phyloP scores from a whole-genome alignment of 2,113 vertebrate species.

The human region DNA sequence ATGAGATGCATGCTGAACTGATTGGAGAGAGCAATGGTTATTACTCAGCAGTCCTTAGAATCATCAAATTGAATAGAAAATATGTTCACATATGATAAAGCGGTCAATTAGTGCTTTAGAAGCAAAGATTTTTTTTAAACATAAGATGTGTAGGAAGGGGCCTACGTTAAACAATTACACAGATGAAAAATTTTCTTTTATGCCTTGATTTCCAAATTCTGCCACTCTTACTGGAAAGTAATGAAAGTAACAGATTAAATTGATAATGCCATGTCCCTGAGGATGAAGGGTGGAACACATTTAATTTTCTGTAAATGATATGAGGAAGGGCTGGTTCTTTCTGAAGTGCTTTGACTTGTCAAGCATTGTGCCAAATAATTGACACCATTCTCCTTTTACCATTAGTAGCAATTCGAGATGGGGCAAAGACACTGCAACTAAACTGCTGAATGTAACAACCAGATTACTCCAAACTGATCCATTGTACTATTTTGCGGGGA shows the following conservation, averaged over 20 bases:
- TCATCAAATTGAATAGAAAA: slow-evolving; percentile 52
- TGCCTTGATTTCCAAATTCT: slow-evolving; percentile 62
- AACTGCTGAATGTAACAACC: slow-evolving; percentile 60
- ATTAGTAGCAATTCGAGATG: background rate
- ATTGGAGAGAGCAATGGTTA: slow-evolving; percentile 70
- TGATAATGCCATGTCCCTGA: slow-evolving; percentile 41
- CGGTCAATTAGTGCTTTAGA: slow-evolving; percentile 62
- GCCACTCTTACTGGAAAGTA: slow-evolving; percentile 1
- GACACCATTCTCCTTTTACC: slow-evolving; percentile 39
- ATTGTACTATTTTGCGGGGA: slow-evolving; percentile 27
- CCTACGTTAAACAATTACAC: slow-evolving; percentile 59
- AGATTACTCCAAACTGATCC: slow-evolving; percentile 12
- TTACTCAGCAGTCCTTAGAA: slow-evolving; percentile 71
- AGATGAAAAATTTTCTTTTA: slow-evolving; percentile 70
- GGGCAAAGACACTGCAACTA: background rate
- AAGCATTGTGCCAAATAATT: slow-evolving; percentile 77
- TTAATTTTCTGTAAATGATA: slow-evolving; percentile 50
- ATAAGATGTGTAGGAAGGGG: slow-evolving; percentile 7
- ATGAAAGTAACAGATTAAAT: slow-evolving; percentile 53
- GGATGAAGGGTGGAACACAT: slow-evolving; percentile 31
- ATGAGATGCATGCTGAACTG: slow-evolving; percentile 65
- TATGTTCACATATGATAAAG: slow-evolving; percentile 55
- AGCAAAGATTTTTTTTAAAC: slow-evolving; percentile 51
- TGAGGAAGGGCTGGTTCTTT: slow-evolving; percentile 53
- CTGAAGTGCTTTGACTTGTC: slow-evolving; percentile 59